Conservation (phyloP, 1,140 invertebrate species). For the Vollenhovia emeryi region DNA sequence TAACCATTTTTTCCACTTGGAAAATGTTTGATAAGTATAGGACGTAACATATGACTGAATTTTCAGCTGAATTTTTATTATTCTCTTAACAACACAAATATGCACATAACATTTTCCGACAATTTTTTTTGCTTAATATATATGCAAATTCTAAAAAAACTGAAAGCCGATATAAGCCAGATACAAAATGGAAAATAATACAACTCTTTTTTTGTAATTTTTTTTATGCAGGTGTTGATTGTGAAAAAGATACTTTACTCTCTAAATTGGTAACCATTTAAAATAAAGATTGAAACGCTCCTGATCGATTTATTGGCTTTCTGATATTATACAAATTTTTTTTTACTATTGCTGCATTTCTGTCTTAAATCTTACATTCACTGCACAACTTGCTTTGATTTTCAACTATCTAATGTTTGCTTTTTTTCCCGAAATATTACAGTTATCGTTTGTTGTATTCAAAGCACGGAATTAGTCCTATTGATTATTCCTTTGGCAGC, state of each 20-base stretch:
- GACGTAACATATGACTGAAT: not conserved
- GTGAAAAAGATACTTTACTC: not conserved
- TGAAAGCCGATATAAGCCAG: too few relatives aligned
- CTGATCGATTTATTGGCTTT: not conserved
- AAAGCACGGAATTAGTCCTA: constrained; percentile 64
- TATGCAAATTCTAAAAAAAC: not conserved
- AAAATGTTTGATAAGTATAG: not conserved
- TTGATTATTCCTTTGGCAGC: constrained; percentile 63
- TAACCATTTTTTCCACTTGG: not conserved
- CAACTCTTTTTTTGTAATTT: not conserved
- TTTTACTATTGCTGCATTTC: not conserved
- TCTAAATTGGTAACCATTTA: not conserved
- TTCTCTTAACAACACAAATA: not conserved
- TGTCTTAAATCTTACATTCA: not conserved
- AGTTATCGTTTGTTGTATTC: constrained; percentile 26
- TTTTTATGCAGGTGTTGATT: not conserved
- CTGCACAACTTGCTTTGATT: not conserved
- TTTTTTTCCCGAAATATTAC: not conserved
- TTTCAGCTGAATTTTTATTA: not conserved
- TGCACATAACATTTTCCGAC: not conserved
- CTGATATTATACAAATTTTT: not conserved
- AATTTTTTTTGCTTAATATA: not conserved
- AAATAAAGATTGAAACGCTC: not conserved
- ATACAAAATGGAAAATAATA: not conserved
- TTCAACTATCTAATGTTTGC: not conserved